Conservation (phyloP, 2,113 vertebrate species). For the Nycticryphes semicollaris region DNA sequence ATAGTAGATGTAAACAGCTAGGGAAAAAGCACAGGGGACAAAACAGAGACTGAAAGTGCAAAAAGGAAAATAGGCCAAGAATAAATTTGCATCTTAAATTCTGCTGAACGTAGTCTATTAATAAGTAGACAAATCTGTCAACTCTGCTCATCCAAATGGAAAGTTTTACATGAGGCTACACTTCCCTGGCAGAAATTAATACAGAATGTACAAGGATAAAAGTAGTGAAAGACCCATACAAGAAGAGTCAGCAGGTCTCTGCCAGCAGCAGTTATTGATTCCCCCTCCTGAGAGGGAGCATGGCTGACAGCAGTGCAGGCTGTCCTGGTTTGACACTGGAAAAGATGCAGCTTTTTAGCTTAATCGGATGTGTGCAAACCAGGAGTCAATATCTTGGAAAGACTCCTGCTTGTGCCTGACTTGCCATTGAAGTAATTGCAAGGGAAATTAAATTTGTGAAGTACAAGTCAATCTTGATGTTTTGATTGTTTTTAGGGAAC, state of each 20-base stretch:
- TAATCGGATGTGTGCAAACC: background rate
- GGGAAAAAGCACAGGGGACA: background rate
- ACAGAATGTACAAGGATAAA: background rate
- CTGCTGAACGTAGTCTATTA: constrained; percentile 45
- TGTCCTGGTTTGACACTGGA: background rate
- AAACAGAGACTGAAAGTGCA: background rate
- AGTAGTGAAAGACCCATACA: rapidly evolving
- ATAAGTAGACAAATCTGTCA: constrained; percentile 46
- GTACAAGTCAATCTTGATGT: background rate
- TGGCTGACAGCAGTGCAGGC: background rate
- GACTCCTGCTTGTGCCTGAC: background rate
- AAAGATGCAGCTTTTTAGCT: background rate
- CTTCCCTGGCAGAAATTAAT: background rate
- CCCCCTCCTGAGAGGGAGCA: background rate
- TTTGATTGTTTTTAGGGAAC: background rate
- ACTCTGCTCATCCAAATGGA: constrained; percentile 27
- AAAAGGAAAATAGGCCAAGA: constrained; percentile 61
- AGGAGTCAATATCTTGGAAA: background rate
- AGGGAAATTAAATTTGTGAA: background rate
- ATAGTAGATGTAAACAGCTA: background rate
- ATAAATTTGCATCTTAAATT: constrained; percentile 64
- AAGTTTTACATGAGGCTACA: background rate
- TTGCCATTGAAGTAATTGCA: background rate
- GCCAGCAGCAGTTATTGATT: background rate
- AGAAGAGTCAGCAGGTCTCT: background rate